These are phyloP conservation scores for Danaus melanippus DNA, from an alignment of 1,140 invertebrate genomes.

Conservation along the genomic window DNA sequence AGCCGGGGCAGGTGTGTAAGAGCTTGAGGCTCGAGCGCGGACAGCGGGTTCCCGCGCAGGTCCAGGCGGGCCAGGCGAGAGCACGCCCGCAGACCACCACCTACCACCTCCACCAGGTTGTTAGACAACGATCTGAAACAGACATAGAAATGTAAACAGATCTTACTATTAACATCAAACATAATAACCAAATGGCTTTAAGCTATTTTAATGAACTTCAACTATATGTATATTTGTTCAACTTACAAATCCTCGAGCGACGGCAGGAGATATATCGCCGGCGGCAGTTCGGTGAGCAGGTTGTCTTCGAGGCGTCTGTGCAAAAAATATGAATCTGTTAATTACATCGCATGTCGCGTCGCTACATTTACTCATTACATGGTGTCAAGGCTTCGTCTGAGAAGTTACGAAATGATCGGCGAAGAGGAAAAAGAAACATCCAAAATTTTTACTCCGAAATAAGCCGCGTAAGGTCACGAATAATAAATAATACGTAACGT, in stretches of 20 bases:
- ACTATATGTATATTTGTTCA: too few species aligned
- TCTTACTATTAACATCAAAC: neutral
- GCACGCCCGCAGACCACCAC: conserved; percentile 36
- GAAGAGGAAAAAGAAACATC: conserved; percentile 3
- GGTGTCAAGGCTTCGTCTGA: too few species aligned
- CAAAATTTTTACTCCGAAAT: conserved; percentile 4
- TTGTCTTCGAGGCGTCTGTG: conserved; percentile 59
- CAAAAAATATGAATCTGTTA: conserved; percentile 8
- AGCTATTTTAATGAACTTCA: too few species aligned
- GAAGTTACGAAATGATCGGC: neutral
- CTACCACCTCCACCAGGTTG: conserved; percentile 49
- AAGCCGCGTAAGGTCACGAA: conserved; percentile 1
- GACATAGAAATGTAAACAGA: neutral
- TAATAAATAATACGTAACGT: neutral
- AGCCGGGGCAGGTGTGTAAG: conserved; percentile 46
- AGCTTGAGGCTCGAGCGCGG: conserved; percentile 38
- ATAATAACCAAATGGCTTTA: neutral
- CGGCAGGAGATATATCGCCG: conserved; percentile 47
- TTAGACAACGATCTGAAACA: conserved; percentile 38
- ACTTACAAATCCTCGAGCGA: conserved; percentile 60
- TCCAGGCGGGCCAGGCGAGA: conserved; percentile 47
- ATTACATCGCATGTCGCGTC: conserved; percentile 4
- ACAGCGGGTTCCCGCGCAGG: conserved; percentile 55
- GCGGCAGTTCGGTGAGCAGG: conserved; percentile 48
- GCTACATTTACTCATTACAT: too few species aligned